These are phyloP conservation scores for Talpa occidentalis DNA, from an alignment of 2,113 vertebrate species.

Conservation along the genomic window DNA sequence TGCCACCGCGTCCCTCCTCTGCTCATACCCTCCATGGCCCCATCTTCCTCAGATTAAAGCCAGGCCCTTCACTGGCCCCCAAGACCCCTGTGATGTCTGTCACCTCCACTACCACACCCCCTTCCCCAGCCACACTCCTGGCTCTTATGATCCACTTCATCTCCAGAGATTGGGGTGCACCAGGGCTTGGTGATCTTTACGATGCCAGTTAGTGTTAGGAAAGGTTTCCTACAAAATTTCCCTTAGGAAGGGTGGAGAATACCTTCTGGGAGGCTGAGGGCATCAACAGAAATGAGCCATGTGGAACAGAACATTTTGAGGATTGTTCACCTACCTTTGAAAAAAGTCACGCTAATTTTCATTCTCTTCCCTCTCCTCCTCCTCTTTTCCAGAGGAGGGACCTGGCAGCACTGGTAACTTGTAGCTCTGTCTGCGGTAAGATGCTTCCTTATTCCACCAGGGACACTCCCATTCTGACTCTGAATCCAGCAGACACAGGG, in stretches of 20 bases:
- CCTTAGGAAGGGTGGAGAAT: background rate
- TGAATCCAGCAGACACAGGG: background rate
- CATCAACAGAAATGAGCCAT: background rate
- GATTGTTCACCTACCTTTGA: background rate
- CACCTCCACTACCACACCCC: background rate
- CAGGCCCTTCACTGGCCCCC: background rate
- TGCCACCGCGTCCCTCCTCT: background rate
- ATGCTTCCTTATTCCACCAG: fast-evolving
- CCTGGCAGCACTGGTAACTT: too few species aligned
- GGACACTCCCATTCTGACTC: background rate
- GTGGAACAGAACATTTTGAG: background rate
- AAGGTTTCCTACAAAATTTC: background rate
- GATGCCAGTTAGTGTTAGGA: background rate
- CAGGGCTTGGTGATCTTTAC: background rate
- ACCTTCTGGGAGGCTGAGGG: background rate
- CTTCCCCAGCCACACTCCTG: too few species aligned
- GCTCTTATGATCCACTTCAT: background rate
- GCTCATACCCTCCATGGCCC: background rate
- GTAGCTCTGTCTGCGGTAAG: background rate
- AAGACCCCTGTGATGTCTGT: background rate
- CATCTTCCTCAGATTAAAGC: background rate
- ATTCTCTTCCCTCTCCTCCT: background rate
- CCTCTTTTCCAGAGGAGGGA: background rate
- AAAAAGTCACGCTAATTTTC: background rate
- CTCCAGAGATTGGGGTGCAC: too few species aligned